Percentiles rank a stretch among this genome's conserved stretches.
Evolutionary conservation across 2,888 invertebrate species (phyloP).

Genomic region (Microlaimidae sp.): DNA sequence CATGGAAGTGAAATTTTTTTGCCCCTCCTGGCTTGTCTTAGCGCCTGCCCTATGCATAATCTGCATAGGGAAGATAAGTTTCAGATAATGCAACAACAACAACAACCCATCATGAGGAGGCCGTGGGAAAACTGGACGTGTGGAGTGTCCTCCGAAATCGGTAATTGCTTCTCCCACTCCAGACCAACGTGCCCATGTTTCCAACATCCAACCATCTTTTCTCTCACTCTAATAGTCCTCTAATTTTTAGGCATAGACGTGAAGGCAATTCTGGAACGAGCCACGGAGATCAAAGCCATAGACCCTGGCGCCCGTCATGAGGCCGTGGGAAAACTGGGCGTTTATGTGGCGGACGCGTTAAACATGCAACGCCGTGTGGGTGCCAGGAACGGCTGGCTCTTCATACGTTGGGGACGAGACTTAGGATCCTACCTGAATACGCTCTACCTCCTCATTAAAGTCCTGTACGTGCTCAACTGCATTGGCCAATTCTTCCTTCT

Average conservation of each 20-base stretch:
- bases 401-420: conserved; percentile 18
- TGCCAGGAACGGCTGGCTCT: conserved; percentile 16
- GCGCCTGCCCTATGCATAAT: too few species aligned
- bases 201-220: too few species aligned
- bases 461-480: conserved; percentile 27
- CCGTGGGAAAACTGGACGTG: too few species aligned
- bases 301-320: conserved; percentile 18
- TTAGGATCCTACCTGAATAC: conserved; percentile 18
- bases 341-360: conserved; percentile 27
- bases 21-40: too few species aligned
- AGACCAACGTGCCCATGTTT: too few species aligned
- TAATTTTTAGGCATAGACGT: conserved; percentile 23
- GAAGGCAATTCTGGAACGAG: conserved; percentile 24
- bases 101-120: too few species aligned
- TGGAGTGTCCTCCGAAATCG: too few species aligned
- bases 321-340: conserved; percentile 22
- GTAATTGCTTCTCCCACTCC: too few species aligned
- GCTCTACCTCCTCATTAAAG: conserved; percentile 17
- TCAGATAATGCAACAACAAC: too few species aligned
- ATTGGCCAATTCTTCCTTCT: conserved; percentile 31
- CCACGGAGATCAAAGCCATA: conserved; percentile 20
- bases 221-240: too few species aligned
- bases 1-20: too few species aligned
- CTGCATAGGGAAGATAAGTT: too few species aligned
- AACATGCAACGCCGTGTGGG: conserved; percentile 11